A percentile compares a stretch with the other conserved stretches of the same genome.
These are phyloP conservation scores for Tragopan temminckii DNA, from an alignment of 2,797 vertebrate genomes.

Conservation along the genomic window DNA sequence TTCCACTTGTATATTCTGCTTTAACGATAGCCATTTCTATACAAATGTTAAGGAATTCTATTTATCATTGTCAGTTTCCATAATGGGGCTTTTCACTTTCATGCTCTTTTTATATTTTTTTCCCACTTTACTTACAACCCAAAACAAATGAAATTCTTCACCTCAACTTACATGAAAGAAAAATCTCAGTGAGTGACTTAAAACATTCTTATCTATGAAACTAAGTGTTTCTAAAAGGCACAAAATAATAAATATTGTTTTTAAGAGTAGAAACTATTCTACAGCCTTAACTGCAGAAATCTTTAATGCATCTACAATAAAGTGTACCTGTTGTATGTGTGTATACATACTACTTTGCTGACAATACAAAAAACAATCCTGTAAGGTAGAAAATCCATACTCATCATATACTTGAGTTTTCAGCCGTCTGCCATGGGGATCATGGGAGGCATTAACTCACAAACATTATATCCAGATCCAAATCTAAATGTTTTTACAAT, in stretches of 20 bases:
- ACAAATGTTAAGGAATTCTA: neutral
- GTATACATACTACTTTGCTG: neutral
- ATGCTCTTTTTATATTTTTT: neutral
- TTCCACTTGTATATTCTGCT: neutral
- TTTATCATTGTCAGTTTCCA: neutral
- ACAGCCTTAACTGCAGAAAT: neutral
- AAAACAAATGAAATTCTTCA: neutral
- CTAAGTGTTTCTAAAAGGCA: neutral
- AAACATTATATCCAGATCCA: neutral
- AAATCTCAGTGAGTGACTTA: neutral
- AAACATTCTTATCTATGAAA: neutral
- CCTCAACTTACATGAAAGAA: neutral
- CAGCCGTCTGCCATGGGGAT: neutral
- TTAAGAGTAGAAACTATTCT: neutral
- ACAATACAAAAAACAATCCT: neutral
- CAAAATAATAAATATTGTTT: fast-evolving
- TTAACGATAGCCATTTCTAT: neutral
- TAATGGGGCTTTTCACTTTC: neutral
- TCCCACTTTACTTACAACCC: neutral
- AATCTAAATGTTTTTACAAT: neutral
- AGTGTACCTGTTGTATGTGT: neutral
- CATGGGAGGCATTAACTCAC: neutral
- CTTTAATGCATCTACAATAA: neutral
- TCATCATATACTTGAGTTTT: neutral
- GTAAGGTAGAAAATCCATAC: neutral